phyloP scores from a whole-genome alignment of 2,888 invertebrate species.

The Endotricha flammealis region DNA sequence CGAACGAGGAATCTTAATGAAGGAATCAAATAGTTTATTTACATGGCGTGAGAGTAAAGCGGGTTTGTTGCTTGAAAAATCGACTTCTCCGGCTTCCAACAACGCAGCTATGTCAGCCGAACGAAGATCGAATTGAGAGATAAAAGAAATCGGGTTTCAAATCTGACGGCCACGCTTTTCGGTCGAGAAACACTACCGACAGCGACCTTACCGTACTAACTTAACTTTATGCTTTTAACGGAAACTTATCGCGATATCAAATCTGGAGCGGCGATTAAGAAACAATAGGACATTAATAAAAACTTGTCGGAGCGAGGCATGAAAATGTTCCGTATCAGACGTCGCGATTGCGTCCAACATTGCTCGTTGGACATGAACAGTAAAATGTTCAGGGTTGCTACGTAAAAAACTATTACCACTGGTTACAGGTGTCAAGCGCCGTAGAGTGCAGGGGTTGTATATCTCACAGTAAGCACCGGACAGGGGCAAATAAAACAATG shows the following conservation, averaged over 20 bases:
- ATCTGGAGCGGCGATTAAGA: slow-evolving; percentile 64
- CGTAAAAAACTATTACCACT: slow-evolving; percentile 27
- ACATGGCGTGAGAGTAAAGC: slow-evolving; percentile 35
- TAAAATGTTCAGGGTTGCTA: slow-evolving; percentile 18
- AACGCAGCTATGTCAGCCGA: slow-evolving; percentile 47
- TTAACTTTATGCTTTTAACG: slow-evolving; percentile 63
- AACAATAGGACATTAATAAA: slow-evolving; percentile 73
- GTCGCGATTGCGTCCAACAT: slow-evolving; percentile 28
- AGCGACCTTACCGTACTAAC: slow-evolving; percentile 50
- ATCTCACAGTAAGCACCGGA: slow-evolving; percentile 48
- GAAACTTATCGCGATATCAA: slow-evolving; percentile 64
- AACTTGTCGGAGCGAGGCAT: slow-evolving; percentile 56
- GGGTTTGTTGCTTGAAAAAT: slow-evolving; percentile 52
- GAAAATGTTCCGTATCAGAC: slow-evolving; percentile 55
- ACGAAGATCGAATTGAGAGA: slow-evolving; percentile 56
- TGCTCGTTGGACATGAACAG: slow-evolving; percentile 18
- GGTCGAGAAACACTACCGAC: slow-evolving; percentile 51
- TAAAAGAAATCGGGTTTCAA: slow-evolving; percentile 50
- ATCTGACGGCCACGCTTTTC: slow-evolving; percentile 56
- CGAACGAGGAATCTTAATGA: slow-evolving; percentile 40
- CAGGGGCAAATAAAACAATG: slow-evolving; percentile 53
- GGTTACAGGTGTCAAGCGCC: slow-evolving; percentile 38
- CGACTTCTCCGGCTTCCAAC: slow-evolving; percentile 41
- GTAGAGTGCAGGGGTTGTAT: slow-evolving; percentile 35
- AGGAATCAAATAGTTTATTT: slow-evolving; percentile 41